Evolutionary conservation across 1,140 invertebrate genomes (phyloP), one percentile per base, ranked within the genome.

Genomic region (Drosophila nigrodunni): DNA sequence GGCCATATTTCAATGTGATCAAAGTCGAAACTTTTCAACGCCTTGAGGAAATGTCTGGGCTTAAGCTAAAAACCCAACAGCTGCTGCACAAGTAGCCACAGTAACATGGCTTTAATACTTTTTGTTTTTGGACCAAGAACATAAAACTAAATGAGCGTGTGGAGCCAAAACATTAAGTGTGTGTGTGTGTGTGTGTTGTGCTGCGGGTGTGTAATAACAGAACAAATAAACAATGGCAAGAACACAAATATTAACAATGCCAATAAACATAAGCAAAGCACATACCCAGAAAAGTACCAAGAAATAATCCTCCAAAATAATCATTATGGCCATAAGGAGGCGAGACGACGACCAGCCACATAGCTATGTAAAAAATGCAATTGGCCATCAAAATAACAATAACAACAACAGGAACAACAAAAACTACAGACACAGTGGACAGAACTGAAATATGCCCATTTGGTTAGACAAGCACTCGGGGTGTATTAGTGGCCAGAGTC

Each of bases 361-460:
- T 71, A 74, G 80, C 79, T 80, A 88, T 87, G 83, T 87, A 79
- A 87, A 87, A 87, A 87, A 75, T 87, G 82, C 82, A 87, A 88
- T 82, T 68, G 81, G 67, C 82, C 71, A 86, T 86, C 75, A 86
- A 86, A 81, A 78, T 55, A 77, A 72, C 79, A 76, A 82, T 62
- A 67, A 78, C 54, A 81, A 65, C 64, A 75, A 78, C 62, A 62
- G 72, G 52, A 80, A 67, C 60, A 70, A 44, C 44, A 59, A 37
- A 25, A 52, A 67, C 15, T 15, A 64, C 15, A 52, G 39, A 37
- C 37, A 58, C 37, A 47, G 59, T 70, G 79, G 71, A 66, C 68
- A 67, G 55, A 59, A 54, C 77, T 74, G 54, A 88, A 62, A 85
- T 80, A 82, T 83, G 73, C 62, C 15, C 68, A 69, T 69, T 70